Evolutionary conservation across 2,797 vertebrate species (phyloP), one percentile per base, ranked within the genome.

Genomic region (Sebastes paucispinis): DNA sequence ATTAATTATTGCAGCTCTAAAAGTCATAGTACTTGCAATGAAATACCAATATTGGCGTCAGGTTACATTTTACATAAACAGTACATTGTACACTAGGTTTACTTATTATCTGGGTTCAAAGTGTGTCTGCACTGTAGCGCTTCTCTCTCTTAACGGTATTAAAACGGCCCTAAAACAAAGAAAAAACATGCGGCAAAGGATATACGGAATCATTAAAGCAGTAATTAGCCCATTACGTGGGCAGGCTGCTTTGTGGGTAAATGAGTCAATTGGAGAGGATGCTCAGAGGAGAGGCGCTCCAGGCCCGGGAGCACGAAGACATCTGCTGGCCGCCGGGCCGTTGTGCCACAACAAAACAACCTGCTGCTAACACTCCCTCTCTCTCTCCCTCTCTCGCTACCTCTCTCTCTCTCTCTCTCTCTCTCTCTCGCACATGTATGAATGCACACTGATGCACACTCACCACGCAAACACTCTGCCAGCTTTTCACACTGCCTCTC

Each of bases 181-280:
- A 29, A 66, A 76, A 86, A 83, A 70, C 72, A 47, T 77, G 36
- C 64, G 67, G 74, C 75, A 78, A 85, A 74, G 84, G 77, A 84
- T 79, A 74, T 87, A 85, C 32, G n/a, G 88, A 93, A 83, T 92
- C 91, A 95, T 96, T 95, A 94, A 93, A 91, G 89, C 83, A 73
- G 89, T 93, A 96, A 96, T 96, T 94, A 95, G 87, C 81, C 93
- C 89, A 94, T 95, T 94, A 95, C 73, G 73, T 88, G 85, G 86
- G 82, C 87, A 90, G 77, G 85, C 93, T 94, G 94, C 88, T 95
- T 93, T 94, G 93, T 94, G 92, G 93, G 91, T 95, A 96, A 96
- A 95, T 92, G 86, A 95, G 94, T 94, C 92, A 95, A 95, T 94
- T 94, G 94, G 87, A 93, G 87, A 93, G 84, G 90, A 92, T 84